phyloP scores from a whole-genome alignment of 2,797 vertebrate genomes.

The Melanotaenia pygmaea region DNA sequence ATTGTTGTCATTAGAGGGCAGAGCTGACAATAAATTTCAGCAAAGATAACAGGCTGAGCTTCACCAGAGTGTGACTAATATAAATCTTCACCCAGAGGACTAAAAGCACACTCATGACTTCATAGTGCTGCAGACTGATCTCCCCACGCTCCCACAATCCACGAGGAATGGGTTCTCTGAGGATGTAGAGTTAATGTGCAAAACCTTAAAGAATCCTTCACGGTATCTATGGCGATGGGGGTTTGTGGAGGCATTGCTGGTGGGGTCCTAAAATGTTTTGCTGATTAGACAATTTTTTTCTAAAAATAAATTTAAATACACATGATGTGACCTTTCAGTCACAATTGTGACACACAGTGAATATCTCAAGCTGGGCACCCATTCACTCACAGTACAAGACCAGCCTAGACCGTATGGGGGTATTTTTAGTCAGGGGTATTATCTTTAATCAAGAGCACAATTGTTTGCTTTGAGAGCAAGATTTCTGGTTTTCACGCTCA shows the following conservation, averaged over 20 bases:
- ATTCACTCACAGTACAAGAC: no score
- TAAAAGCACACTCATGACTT: background rate
- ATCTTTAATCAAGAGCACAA: no score
- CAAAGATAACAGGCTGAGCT: background rate
- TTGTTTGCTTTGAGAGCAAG: no score
- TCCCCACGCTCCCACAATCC: background rate
- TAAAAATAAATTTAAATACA: no score
- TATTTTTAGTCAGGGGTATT: no score
- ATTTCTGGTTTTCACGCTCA: no score
- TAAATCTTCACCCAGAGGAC: conserved; percentile 29
- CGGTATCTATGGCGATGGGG: background rate
- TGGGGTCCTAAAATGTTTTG: no score
- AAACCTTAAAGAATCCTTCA: no score
- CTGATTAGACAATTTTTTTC: no score
- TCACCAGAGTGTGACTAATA: conserved; percentile 15
- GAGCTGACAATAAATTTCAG: conserved; percentile 19
- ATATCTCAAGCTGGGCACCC: no score
- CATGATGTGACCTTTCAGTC: background rate
- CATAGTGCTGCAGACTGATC: background rate
- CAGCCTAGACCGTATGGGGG: no score
- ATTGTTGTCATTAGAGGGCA: conserved; percentile 24
- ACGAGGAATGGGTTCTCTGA: conserved; percentile 14
- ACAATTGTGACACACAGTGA: background rate
- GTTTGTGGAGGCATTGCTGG: no score
- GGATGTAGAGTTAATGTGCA: background rate